Conservation (phyloP, 2,113 vertebrate species). For the Heptranchias perlo region DNA sequence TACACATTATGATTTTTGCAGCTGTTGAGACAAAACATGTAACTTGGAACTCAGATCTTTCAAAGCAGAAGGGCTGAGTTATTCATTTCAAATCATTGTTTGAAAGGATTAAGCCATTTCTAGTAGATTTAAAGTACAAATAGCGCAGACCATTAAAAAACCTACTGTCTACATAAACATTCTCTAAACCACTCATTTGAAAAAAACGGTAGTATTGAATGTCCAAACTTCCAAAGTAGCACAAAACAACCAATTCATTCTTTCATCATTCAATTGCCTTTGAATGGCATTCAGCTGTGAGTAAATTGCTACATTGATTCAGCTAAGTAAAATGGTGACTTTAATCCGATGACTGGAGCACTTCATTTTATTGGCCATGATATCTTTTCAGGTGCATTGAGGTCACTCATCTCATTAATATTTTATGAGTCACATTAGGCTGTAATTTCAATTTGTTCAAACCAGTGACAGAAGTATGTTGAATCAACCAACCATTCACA, state of each 20-base stretch:
- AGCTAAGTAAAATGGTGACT: not conserved
- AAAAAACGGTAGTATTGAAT: not conserved
- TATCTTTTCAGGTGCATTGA: not conserved
- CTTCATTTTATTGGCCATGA: not conserved
- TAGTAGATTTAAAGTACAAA: not conserved
- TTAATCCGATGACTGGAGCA: not conserved
- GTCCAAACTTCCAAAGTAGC: not conserved
- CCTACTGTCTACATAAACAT: not conserved
- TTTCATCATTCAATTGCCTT: not conserved
- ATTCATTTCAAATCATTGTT: not conserved
- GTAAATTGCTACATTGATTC: not conserved
- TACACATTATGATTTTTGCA: too few species aligned
- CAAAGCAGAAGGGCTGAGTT: not conserved
- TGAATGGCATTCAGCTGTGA: not conserved
- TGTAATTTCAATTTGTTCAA: not conserved
- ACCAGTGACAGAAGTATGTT: not conserved
- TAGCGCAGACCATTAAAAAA: not conserved
- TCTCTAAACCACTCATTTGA: not conserved
- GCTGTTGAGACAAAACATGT: not conserved
- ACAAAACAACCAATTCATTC: not conserved
- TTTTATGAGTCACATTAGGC: not conserved
- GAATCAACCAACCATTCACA: not conserved
- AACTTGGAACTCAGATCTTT: not conserved
- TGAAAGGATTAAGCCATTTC: not conserved
- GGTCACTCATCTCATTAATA: not conserved